Evolutionary conservation across 2,888 invertebrate genomes (phyloP).

Genomic region (Margaritifera margaritifera): DNA sequence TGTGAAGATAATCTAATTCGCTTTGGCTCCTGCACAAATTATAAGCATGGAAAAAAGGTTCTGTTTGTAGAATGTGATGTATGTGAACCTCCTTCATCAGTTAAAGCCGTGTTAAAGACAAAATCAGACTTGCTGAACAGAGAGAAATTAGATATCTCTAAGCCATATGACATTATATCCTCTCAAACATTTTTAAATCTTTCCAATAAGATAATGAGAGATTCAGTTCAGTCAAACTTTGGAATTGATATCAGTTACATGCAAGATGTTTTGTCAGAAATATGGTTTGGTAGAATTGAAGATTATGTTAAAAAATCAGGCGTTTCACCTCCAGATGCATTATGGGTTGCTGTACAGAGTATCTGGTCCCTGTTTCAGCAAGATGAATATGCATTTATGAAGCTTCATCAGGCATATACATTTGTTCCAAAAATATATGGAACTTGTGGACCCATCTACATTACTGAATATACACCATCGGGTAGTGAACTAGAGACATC

Average conservation of each 20-base stretch:
- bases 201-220: slow-evolving; percentile 22
- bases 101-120: slow-evolving; percentile 51
- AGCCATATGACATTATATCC: slow-evolving; percentile 7
- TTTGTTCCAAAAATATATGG: slow-evolving; percentile 81
- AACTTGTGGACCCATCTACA: slow-evolving; percentile 81
- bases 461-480: slow-evolving; percentile 77
- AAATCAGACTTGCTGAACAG: slow-evolving; percentile 13
- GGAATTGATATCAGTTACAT: slow-evolving; percentile 19
- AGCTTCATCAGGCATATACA: slow-evolving; percentile 78
- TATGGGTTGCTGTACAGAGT: slow-evolving; percentile 27
- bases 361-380: slow-evolving; percentile 80
- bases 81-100: slow-evolving; percentile 14
- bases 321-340: slow-evolving; percentile 10
- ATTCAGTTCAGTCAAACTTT: slow-evolving; percentile 20
- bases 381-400: slow-evolving; percentile 80
- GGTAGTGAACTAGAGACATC: slow-evolving; percentile 36
- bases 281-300: slow-evolving; percentile 34
- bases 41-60: slow-evolving; percentile 77
- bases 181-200: slow-evolving; percentile 9
- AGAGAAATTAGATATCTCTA: slow-evolving; percentile 11
- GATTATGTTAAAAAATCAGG: slow-evolving; percentile 22
- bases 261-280: slow-evolving; percentile 30
- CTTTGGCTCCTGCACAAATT: slow-evolving; percentile 78
- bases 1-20: slow-evolving; percentile 76
- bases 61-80: slow-evolving; percentile 44